Conservation (phyloP, 1,140 invertebrate species). For the Eumeta japonica region DNA sequence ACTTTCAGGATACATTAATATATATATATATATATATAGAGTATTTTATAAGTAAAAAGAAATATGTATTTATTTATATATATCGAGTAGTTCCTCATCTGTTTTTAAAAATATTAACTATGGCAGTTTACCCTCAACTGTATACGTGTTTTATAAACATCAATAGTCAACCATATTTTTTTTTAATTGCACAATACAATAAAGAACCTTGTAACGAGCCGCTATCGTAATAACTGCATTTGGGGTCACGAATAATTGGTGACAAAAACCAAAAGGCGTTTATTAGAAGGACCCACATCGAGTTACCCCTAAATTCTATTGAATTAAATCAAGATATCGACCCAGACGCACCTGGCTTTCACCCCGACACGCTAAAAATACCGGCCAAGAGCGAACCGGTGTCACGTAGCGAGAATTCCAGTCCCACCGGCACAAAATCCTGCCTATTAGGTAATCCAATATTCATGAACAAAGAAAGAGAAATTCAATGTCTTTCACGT, state of each 20-base stretch:
- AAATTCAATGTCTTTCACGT: no score
- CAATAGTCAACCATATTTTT: neutral
- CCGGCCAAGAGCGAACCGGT: no score
- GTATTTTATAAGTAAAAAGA: no score
- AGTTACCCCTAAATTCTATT: conserved; percentile 35
- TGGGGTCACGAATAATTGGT: conserved; percentile 52
- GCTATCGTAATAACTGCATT: conserved; percentile 53
- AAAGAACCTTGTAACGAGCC: conserved; percentile 32
- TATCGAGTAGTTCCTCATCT: conserved; percentile 10
- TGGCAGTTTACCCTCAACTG: conserved; percentile 12
- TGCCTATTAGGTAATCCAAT: no score
- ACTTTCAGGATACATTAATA: no score
- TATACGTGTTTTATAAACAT: neutral
- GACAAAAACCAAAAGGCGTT: conserved; percentile 43
- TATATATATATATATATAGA: no score
- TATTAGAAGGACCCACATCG: conserved; percentile 34
- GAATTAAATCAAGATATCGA: conserved; percentile 51
- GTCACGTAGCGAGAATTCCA: no score
- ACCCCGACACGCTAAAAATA: conserved; percentile 25
- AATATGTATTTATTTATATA: neutral
- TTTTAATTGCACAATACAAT: conserved; percentile 26
- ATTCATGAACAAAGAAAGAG: no score
- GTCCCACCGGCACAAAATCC: no score
- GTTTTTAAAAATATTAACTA: conserved; percentile 21
- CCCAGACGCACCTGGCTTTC: conserved; percentile 48